Percentiles rank a stretch among this genome's conserved stretches.
These are phyloP conservation scores for Mayetiola destructor DNA, from an alignment of 2,888 invertebrate genomes.

Conservation along the genomic window DNA sequence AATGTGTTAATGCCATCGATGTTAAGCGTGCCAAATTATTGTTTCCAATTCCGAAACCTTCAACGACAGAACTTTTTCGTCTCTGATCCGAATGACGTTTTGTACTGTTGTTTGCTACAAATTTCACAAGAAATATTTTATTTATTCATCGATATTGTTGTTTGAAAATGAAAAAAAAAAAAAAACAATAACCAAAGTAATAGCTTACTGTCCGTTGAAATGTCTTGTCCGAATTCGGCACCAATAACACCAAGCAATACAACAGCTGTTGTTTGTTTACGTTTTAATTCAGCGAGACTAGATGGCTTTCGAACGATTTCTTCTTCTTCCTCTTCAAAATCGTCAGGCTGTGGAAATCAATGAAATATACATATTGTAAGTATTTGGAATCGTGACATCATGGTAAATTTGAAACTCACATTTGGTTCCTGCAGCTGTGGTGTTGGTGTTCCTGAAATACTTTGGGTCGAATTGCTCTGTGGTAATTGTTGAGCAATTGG, in stretches of 20 bases:
- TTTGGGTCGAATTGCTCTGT: conserved; percentile 22
- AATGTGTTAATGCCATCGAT: conserved; percentile 84
- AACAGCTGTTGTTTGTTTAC: conserved; percentile 94
- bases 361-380: neutral
- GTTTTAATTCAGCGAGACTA: conserved; percentile 68
- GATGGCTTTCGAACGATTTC: conserved; percentile 75
- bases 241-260: conserved; percentile 94
- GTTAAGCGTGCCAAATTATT: conserved; percentile 83
- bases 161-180: neutral
- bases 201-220: conserved; percentile 46
- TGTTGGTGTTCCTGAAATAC: conserved; percentile 16
- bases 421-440: conserved; percentile 14
- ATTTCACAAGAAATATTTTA: conserved; percentile 25
- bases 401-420: neutral
- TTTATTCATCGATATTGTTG: neutral
- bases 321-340: conserved; percentile 73
- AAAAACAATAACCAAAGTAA: neutral
- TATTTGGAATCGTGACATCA: neutral
- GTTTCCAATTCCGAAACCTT: conserved; percentile 71
- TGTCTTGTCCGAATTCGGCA: conserved; percentile 95
- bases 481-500: conserved; percentile 53
- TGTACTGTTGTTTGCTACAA: conserved; percentile 11
- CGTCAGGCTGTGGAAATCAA: conserved; percentile 49
- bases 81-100: conserved; percentile 29
- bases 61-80: conserved; percentile 70